These are phyloP conservation scores for Drosophila paranaensis DNA, from an alignment of 2,888 invertebrate species.

Conservation along the genomic window DNA sequence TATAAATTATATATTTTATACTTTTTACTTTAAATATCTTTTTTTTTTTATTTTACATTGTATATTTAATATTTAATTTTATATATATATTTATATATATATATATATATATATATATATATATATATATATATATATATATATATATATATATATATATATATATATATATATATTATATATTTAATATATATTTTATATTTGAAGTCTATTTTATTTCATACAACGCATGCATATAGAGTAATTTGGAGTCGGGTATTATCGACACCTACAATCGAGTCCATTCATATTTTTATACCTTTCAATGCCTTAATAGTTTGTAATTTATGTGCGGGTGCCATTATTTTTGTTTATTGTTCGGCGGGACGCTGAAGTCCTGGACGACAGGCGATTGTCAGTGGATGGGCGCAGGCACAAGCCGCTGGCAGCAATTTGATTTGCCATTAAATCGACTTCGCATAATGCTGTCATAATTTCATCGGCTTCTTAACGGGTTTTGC, in stretches of 20 bases:
- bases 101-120: too few species aligned
- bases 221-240: neutral
- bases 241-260: neutral
- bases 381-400: slow-evolving; percentile 67
- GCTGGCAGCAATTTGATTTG: slow-evolving; percentile 36
- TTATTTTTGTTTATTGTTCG: slow-evolving; percentile 66
- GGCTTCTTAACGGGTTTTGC: slow-evolving; percentile 34
- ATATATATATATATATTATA: too few species aligned
- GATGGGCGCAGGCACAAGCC: slow-evolving; percentile 23
- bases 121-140: too few species aligned
- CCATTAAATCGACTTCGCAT: slow-evolving; percentile 58
- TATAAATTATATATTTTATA: too few species aligned
- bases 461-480: slow-evolving; percentile 46
- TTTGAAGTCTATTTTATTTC: neutral
- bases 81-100: too few species aligned
- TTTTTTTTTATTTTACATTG: neutral
- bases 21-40: neutral
- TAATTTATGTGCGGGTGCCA: slow-evolving; percentile 71
- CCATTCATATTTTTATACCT: slow-evolving; percentile 45
- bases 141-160: too few species aligned
- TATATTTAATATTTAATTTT: neutral
- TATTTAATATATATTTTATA: neutral
- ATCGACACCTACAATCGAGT: neutral
- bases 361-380: slow-evolving; percentile 18
- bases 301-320: slow-evolving; percentile 56